Evolutionary conservation across 2,113 vertebrate genomes (phyloP).

Genomic region (Dasyurus viverrinus): DNA sequence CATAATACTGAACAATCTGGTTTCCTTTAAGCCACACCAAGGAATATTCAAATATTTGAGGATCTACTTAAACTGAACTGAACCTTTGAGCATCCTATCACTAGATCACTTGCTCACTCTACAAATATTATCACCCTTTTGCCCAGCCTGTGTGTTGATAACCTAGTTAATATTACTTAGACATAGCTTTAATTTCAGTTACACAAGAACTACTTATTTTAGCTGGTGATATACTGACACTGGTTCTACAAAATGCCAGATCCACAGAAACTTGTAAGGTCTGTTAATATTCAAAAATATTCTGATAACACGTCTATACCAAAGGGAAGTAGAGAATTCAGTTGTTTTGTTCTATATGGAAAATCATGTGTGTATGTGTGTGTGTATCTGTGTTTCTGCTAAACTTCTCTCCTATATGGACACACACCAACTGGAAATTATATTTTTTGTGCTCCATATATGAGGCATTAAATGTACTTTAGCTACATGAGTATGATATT

Average conservation of each 20-base stretch:
- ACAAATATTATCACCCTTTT: background rate
- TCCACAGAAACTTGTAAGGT: background rate
- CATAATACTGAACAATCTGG: background rate
- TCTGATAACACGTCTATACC: background rate
- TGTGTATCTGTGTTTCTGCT: background rate
- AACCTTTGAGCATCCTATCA: background rate
- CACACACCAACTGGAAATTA: background rate
- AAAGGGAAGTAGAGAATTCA: background rate
- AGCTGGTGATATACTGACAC: background rate
- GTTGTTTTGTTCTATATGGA: background rate
- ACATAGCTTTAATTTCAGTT: fast-evolving
- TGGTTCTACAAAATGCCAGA: background rate
- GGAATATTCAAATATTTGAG: background rate
- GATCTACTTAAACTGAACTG: background rate
- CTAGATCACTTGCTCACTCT: background rate
- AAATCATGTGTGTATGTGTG: background rate
- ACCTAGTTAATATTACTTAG: background rate
- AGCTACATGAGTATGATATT: background rate
- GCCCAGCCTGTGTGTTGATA: background rate
- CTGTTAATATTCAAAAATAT: background rate
- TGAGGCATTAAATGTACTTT: background rate
- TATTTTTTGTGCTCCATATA: background rate
- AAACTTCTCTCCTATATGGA: background rate
- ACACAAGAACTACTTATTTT: background rate
- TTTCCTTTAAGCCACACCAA: background rate